These are phyloP conservation scores for Pseudomyrmex flavicornis DNA, from an alignment of 1,140 invertebrate species.

Conservation along the genomic window DNA sequence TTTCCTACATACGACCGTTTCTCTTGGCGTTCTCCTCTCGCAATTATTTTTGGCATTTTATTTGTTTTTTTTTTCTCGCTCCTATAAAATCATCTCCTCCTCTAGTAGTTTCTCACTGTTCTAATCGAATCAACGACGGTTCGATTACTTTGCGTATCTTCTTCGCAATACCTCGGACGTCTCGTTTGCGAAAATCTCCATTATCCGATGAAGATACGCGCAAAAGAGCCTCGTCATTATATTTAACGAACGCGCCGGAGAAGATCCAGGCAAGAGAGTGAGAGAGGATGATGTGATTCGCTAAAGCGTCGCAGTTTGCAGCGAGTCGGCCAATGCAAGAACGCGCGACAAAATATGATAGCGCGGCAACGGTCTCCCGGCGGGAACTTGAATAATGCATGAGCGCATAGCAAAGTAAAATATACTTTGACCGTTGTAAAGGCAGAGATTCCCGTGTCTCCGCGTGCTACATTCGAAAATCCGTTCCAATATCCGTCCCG, in stretches of 20 bases:
- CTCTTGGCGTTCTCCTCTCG: background rate
- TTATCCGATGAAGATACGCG: slow-evolving; percentile 6
- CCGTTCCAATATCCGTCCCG: slow-evolving; percentile 67
- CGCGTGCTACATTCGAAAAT: slow-evolving; percentile 57
- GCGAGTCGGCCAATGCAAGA: slow-evolving; percentile 31
- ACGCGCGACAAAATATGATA: slow-evolving; percentile 58
- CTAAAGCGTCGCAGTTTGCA: slow-evolving; percentile 46
- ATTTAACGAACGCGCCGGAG: slow-evolving; percentile 46
- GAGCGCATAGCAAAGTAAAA: slow-evolving; percentile 59
- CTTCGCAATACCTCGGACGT: background rate
- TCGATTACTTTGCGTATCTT: slow-evolving; percentile 14
- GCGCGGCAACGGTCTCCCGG: slow-evolving; percentile 37
- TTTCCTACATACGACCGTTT: background rate
- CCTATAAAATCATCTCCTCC: background rate
- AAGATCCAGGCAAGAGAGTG: background rate
- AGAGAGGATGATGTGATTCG: slow-evolving; percentile 35
- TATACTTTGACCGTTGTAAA: slow-evolving; percentile 63
- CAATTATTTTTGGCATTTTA: background rate
- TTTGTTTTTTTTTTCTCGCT: background rate
- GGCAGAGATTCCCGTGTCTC: slow-evolving; percentile 54
- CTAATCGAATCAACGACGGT: background rate
- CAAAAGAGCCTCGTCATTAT: slow-evolving; percentile 49
- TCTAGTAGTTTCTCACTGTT: background rate
- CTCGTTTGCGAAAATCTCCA: slow-evolving; percentile 22
- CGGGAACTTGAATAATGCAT: slow-evolving; percentile 50